These are phyloP conservation scores for Gambusia yucatana DNA, from an alignment of 2,797 vertebrate species.

Conservation along the genomic window DNA sequence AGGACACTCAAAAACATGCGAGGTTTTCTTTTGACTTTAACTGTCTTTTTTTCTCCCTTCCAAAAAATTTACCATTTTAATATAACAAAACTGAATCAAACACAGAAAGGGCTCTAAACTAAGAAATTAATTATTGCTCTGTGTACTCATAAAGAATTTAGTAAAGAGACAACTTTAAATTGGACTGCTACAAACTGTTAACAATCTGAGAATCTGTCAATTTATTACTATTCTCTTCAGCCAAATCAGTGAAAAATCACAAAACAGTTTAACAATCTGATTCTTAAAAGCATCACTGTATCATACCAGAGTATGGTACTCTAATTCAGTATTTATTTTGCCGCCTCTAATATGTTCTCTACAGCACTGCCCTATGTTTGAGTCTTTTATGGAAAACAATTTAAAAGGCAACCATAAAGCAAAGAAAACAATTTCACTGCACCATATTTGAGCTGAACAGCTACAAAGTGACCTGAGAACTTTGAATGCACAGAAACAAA, in stretches of 20 bases:
- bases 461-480: conserved; percentile 3
- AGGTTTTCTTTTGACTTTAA: not conserved
- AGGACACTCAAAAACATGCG: not conserved
- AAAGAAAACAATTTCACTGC: not conserved
- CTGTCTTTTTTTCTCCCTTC: not conserved
- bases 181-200: not conserved
- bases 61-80: no score
- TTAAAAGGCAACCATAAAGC: not conserved
- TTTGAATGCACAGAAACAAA: not conserved
- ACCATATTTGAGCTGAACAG: conserved; percentile 8
- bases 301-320: not conserved
- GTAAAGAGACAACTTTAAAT: not conserved
- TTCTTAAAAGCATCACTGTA: not conserved
- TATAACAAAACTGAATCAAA: not conserved
- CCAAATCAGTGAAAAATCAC: not conserved
- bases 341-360: not conserved
- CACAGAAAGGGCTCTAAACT: not conserved
- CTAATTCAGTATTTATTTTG: not conserved
- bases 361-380: not conserved
- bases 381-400: not conserved
- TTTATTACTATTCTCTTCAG: not conserved
- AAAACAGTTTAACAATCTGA: not conserved
- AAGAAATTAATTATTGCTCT: not conserved
- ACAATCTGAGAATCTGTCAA: no score
- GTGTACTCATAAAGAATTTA: not conserved